Evolutionary conservation across 2,888 invertebrate genomes (phyloP), one percentile per base, ranked within the genome.

Genomic region (Heliconius erato): DNA sequence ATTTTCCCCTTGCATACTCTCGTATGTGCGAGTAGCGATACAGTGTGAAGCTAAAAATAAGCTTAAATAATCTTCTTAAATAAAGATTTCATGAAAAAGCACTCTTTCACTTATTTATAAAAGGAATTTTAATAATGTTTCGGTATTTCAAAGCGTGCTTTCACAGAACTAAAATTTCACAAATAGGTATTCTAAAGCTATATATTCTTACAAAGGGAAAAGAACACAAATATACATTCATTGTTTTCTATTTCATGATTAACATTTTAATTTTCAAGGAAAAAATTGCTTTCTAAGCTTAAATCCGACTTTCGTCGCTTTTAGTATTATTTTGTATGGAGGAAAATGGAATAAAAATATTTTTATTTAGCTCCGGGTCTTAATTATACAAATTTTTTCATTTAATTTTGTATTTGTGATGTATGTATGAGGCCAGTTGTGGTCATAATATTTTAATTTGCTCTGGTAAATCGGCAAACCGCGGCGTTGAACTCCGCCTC

Each of bases 231-330:
- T 19, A 72, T 72, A 72, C 72, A 44, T 49, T 72, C 72, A 44
- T 72, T 72, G 72, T 72, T 49, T 44, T 26, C 72, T 49, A 44
- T 49, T 49, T 72, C 23, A 72, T 72, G 72, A 72, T 72, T 78
- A 44, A 78, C 44, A 78, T 65, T 78, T 78, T 78, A 63, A 65
- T 78, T 65, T 78, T 40, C 65, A 78, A 28, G 40, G 65, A 63
- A 65, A n/a, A 78, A 78, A 78, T n/a, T 6, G 65, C 11, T 63
- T 65, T 40, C 40, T 78, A 63, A 65, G 59, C 65, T 26, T 40
- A 67, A 78, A 78, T 26, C 63, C 65, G 40, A 65, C 32, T 78
- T 78, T 78, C 65, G 65, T 63, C 59, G 40, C 69, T 69, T 68
- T 69, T 69, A 28, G n/a, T 32, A 68, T 26, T 54, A 54, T 72